A percentile compares a stretch with the other conserved stretches of the same genome.
phyloP scores from a whole-genome alignment of 2,797 vertebrate species.

The Glossophaga mutica region DNA sequence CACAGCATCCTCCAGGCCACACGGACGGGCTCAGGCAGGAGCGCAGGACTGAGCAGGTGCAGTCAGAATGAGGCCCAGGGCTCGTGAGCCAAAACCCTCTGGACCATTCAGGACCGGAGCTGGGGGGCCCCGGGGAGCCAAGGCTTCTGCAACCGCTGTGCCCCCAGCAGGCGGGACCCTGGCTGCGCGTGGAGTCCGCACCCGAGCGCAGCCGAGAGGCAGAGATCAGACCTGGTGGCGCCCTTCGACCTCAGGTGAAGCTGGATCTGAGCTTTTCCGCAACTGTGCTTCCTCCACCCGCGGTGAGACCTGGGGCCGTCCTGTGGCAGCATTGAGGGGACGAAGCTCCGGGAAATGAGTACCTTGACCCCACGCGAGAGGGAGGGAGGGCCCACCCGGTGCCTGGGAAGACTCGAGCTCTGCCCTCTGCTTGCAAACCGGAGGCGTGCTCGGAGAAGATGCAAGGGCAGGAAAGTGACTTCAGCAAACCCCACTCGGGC shows the following conservation, averaged over 20 bases:
- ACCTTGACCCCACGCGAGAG: accelerated
- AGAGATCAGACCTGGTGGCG: too few relatives aligned
- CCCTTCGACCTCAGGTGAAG: too few relatives aligned
- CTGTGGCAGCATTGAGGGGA: neutral
- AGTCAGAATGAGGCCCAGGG: neutral
- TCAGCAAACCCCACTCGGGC: neutral
- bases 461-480: neutral
- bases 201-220: too few relatives aligned
- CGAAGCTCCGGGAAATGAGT: accelerated
- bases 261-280: too few relatives aligned
- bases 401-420: neutral
- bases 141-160: accelerated
- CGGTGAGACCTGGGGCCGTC: neutral
- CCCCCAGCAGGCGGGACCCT: too few relatives aligned
- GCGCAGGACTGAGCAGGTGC: neutral
- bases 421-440: neutral
- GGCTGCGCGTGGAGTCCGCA: too few relatives aligned
- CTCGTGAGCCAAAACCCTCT: accelerated
- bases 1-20: too few relatives aligned
- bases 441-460: accelerated
- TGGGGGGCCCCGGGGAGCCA: accelerated
- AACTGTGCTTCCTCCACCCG: accelerated
- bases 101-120: neutral
- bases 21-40: accelerated
- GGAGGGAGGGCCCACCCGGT: accelerated